Conservation (phyloP, 2,797 vertebrate species). For the Agapornis canus region DNA sequence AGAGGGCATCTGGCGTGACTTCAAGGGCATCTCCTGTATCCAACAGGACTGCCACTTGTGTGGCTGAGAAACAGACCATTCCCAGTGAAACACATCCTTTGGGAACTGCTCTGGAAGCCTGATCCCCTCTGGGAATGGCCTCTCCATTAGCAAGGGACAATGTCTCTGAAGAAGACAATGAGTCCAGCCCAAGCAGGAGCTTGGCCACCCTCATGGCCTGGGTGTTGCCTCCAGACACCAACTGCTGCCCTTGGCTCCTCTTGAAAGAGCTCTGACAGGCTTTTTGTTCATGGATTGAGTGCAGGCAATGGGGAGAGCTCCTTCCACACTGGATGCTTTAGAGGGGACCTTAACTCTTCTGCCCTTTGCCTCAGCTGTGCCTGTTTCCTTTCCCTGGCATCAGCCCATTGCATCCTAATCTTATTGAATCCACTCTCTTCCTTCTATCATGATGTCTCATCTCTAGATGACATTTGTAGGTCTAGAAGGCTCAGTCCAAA, state of each 20-base stretch:
- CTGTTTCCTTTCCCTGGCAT: background rate
- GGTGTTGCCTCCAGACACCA: background rate
- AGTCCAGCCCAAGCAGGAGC: background rate
- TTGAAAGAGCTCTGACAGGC: background rate
- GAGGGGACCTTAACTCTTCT: background rate
- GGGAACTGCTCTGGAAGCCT: background rate
- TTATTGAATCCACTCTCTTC: background rate
- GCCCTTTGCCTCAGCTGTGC: background rate
- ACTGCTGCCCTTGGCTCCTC: background rate
- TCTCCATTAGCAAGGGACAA: background rate
- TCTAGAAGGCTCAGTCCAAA: background rate
- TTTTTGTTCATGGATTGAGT: background rate
- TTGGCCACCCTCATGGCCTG: background rate
- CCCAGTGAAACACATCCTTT: background rate
- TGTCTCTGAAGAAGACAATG: background rate
- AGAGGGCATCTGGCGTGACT: background rate
- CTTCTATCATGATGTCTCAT: background rate
- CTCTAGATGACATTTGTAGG: background rate
- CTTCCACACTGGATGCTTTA: background rate
- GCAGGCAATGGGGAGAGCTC: fast-evolving
- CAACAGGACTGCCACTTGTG: background rate
- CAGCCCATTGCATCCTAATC: background rate
- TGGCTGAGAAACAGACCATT: background rate
- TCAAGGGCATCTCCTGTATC: background rate
- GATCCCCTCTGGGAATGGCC: background rate